Conservation (phyloP, 2,888 invertebrate genomes). For the Parnassius smintheus region DNA sequence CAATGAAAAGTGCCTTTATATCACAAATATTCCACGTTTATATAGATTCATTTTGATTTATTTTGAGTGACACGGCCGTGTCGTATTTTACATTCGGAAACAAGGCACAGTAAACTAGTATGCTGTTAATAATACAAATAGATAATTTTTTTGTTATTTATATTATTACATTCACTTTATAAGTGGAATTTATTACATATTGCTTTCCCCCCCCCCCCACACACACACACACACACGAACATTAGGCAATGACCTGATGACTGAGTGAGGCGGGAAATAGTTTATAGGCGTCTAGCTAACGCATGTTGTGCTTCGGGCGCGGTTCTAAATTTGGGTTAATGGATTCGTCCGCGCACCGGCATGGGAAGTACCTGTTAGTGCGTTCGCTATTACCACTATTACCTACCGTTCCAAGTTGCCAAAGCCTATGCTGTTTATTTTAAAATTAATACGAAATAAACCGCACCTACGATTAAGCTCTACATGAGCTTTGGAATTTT, state of each 20-base stretch:
- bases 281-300: conserved; percentile 49
- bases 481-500: too few species aligned
- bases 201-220: neutral
- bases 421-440: neutral
- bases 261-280: conserved; percentile 34
- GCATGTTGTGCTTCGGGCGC: conserved; percentile 63
- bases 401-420: conserved; percentile 39
- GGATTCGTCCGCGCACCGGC: conserved; percentile 75
- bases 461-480: too few species aligned
- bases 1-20: too few species aligned
- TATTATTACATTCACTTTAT: too few species aligned
- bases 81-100: too few species aligned
- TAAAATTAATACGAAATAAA: too few species aligned
- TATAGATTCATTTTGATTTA: too few species aligned
- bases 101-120: too few species aligned
- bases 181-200: neutral
- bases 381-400: conserved; percentile 53
- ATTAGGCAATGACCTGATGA: conserved; percentile 26
- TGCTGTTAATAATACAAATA: too few species aligned
- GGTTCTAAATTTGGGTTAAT: conserved; percentile 81
- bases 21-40: too few species aligned
- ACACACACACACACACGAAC: neutral
- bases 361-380: conserved; percentile 78
- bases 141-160: too few species aligned
- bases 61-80: too few species aligned